Conservation (phyloP, 2,888 invertebrate species). For the Lamproptera curius region DNA sequence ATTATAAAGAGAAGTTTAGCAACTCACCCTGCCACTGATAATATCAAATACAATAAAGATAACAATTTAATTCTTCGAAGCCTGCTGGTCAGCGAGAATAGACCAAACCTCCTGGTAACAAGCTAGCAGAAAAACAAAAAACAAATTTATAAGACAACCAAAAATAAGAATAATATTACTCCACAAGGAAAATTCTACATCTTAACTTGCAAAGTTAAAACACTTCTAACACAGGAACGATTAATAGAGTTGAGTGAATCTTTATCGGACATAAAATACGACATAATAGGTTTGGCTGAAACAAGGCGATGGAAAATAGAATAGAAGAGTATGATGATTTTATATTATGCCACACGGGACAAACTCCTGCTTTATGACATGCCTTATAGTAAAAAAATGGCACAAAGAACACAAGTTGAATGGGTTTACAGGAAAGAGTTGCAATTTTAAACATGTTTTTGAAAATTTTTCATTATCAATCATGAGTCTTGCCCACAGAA, state of each 20-base stretch:
- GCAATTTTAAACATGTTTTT: too few species aligned
- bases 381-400: too few species aligned
- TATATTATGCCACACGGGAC: constrained; percentile 5
- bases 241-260: constrained; percentile 3
- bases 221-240: constrained; percentile 1
- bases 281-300: constrained; percentile 6
- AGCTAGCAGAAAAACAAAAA: too few species aligned
- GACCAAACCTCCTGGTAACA: constrained; percentile 26
- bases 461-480: too few species aligned
- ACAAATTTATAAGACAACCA: too few species aligned
- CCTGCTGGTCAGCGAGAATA: constrained; percentile 24
- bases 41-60: constrained; percentile 20
- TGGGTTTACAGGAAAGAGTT: too few species aligned
- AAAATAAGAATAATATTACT: too few species aligned
- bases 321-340: constrained; percentile 5
- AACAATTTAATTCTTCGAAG: constrained; percentile 21
- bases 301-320: neutral
- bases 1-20: too few species aligned
- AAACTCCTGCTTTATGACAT: too few species aligned
- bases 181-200: constrained; percentile 2
- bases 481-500: too few species aligned
- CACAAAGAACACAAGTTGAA: too few species aligned
- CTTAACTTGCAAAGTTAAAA: constrained; percentile 5
- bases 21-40: neutral
- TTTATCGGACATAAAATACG: constrained; percentile 4